phyloP scores from a whole-genome alignment of 2,113 vertebrate genomes.

The Phylloscopus whistleri region DNA sequence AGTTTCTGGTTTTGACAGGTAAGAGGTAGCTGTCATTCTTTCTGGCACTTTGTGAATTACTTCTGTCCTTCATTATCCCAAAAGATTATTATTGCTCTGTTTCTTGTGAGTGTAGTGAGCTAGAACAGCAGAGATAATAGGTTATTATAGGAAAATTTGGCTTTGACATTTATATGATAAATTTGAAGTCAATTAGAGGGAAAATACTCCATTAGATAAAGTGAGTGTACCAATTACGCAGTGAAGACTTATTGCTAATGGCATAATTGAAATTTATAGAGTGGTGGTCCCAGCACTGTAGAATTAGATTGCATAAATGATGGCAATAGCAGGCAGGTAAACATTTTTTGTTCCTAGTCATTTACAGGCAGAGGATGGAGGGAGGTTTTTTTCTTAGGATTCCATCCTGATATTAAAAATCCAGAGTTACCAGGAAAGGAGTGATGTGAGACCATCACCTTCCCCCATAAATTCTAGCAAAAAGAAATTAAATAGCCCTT shows the following conservation, averaged over 20 bases:
- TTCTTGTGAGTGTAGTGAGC: conserved; percentile 64
- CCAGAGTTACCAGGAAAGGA: background rate
- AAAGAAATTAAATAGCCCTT: background rate
- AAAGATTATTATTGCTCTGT: conserved; percentile 64
- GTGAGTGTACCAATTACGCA: conserved; percentile 72
- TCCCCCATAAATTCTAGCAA: background rate
- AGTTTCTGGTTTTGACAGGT: conserved; percentile 52
- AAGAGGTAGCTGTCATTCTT: conserved; percentile 44
- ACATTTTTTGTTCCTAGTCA: conserved; percentile 38
- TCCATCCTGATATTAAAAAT: background rate
- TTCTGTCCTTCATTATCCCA: conserved; percentile 60
- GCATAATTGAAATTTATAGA: conserved; percentile 75
- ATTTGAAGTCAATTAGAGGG: conserved; percentile 80
- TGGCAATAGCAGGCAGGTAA: conserved; percentile 43
- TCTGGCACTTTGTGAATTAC: conserved; percentile 50
- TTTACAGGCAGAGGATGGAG: background rate
- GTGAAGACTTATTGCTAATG: conserved; percentile 70
- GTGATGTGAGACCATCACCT: background rate
- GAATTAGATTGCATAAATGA: conserved; percentile 45
- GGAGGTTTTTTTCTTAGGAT: background rate
- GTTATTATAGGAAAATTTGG: conserved; percentile 76
- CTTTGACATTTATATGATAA: conserved; percentile 79
- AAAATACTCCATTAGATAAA: conserved; percentile 78
- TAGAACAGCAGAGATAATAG: conserved; percentile 76
- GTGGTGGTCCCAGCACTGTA: conserved; percentile 39